Conservation (phyloP, 2,797 vertebrate species). For the Tenualosa thibaudeaui region DNA sequence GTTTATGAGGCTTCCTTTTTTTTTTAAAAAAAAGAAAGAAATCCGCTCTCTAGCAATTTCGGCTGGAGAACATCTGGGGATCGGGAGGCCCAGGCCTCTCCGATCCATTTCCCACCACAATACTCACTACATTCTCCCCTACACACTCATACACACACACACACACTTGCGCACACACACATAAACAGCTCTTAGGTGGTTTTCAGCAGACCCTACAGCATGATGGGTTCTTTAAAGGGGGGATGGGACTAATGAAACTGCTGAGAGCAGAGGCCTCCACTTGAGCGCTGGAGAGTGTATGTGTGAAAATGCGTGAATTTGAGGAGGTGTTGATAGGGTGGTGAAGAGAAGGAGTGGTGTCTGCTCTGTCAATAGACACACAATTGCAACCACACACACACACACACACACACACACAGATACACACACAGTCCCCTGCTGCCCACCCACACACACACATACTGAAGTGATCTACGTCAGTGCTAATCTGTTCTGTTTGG, state of each 20-base stretch:
- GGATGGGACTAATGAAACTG: neutral
- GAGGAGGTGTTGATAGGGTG: neutral
- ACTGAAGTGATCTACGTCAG: neutral
- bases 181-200: neutral
- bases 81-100: neutral
- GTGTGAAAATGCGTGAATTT: conserved; percentile 25
- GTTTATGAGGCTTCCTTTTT: conserved; percentile 11
- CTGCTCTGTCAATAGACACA: neutral
- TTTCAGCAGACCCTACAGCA: neutral
- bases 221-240: neutral
- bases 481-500: neutral
- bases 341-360: neutral
- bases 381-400: neutral
- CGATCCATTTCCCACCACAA: neutral
- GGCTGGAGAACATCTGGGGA: conserved; percentile 14
- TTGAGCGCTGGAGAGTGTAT: neutral
- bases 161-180: neutral
- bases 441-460: neutral
- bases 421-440: neutral
- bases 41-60: neutral
- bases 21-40: neutral
- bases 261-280: conserved; percentile 39
- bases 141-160: neutral
- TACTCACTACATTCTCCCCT: neutral
- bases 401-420: conserved; percentile 20